Percentiles rank a stretch among this genome's conserved stretches.
phyloP scores from a whole-genome alignment of 2,888 invertebrate genomes.

The Gandaritis pyraliata region DNA sequence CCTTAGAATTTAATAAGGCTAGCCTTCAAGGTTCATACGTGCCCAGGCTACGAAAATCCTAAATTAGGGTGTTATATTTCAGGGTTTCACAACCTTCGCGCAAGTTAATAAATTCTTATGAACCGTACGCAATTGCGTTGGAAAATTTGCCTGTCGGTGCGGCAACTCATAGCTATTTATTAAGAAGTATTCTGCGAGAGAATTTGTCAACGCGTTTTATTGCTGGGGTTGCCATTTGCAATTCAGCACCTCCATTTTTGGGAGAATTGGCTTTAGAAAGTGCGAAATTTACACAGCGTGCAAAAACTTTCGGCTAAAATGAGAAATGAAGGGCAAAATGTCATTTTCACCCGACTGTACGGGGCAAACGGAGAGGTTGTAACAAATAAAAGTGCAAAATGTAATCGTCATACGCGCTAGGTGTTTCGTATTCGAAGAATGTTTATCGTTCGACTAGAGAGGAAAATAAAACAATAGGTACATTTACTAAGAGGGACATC shows the following conservation, averaged over 20 bases:
- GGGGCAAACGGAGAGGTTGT: too few relatives aligned
- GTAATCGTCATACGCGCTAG: too few relatives aligned
- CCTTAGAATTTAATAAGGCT: background rate
- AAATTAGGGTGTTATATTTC: constrained; percentile 19
- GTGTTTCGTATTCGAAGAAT: too few relatives aligned
- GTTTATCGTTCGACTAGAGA: too few relatives aligned
- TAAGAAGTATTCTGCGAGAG: constrained; percentile 31
- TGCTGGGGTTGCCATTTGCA: constrained; percentile 18
- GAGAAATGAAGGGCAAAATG: too few relatives aligned
- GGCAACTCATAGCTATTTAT: constrained; percentile 25
- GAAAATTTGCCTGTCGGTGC: constrained; percentile 24
- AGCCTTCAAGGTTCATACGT: constrained; percentile 5
- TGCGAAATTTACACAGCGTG: background rate
- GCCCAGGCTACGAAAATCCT: constrained; percentile 3
- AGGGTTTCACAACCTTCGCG: constrained; percentile 10
- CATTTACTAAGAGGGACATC: too few relatives aligned
- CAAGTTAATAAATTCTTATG: constrained; percentile 29
- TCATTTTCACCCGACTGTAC: too few relatives aligned
- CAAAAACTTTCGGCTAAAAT: too few relatives aligned
- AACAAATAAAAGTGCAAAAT: too few relatives aligned
- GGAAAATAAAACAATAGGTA: too few relatives aligned
- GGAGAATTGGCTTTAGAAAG: background rate
- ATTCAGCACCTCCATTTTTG: constrained; percentile 4
- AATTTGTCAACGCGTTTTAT: constrained; percentile 37
- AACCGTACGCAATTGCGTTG: constrained; percentile 12